These are phyloP conservation scores for Acanthosepion lycidas DNA, from an alignment of 2,888 invertebrate species.

Conservation along the genomic window DNA sequence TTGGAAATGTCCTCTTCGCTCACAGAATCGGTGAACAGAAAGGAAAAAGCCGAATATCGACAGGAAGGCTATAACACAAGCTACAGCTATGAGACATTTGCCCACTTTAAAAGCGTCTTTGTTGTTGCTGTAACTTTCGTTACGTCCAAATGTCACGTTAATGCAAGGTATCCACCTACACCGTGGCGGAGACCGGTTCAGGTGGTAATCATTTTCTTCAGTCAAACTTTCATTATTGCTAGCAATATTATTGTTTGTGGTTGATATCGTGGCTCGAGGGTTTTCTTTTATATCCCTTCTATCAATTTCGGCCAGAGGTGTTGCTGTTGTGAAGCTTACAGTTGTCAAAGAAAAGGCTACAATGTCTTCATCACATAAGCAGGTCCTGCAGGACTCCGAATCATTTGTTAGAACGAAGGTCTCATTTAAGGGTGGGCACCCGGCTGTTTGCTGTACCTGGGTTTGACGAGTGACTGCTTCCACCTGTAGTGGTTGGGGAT, in stretches of 20 bases:
- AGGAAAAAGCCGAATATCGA: background rate
- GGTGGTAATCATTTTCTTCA: background rate
- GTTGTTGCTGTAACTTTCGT: background rate
- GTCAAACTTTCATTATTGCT: background rate
- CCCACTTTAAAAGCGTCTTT: background rate
- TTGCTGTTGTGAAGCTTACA: background rate
- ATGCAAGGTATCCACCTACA: constrained; percentile 36
- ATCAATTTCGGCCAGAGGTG: background rate
- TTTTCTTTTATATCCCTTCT: background rate
- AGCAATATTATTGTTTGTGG: background rate
- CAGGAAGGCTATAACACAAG: background rate
- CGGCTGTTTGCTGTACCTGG: background rate
- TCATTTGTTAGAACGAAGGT: background rate
- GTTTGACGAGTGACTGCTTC: background rate
- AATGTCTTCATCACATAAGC: background rate
- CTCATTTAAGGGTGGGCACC: background rate
- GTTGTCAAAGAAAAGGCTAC: background rate
- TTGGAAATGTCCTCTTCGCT: constrained; percentile 36
- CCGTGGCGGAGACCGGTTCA: background rate
- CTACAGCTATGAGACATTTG: constrained; percentile 36
- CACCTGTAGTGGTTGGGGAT: background rate
- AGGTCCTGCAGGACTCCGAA: background rate
- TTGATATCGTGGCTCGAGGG: background rate
- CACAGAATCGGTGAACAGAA: constrained; percentile 40
- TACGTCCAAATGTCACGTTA: background rate